Evolutionary conservation across 2,888 invertebrate species (phyloP).

Genomic region (Yponomeuta plumbellus): DNA sequence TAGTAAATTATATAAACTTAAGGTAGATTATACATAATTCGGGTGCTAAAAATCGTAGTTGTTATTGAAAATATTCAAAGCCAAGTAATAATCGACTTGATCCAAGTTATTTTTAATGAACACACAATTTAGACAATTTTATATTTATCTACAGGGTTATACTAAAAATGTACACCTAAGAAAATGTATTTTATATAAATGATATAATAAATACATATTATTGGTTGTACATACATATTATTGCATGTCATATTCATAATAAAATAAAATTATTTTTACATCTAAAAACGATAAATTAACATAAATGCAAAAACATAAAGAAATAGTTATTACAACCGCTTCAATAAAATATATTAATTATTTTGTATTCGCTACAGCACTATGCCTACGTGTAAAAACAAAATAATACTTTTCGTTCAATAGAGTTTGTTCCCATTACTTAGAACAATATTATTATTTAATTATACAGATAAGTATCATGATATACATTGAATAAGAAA

Average conservation of each 20-base stretch:
- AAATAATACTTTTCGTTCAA: slow-evolving; percentile 23
- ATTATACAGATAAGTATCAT: neutral
- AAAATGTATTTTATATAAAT: slow-evolving; percentile 20
- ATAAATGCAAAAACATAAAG: slow-evolving; percentile 14
- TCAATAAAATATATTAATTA: slow-evolving; percentile 20
- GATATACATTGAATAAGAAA: neutral
- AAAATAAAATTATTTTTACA: neutral
- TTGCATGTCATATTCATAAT: slow-evolving; percentile 6
- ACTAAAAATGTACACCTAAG: slow-evolving; percentile 18
- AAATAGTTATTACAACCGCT: slow-evolving; percentile 8
- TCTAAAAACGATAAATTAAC: slow-evolving; percentile 8
- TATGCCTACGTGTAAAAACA: slow-evolving; percentile 19
- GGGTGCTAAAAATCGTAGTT: neutral
- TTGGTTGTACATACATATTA: slow-evolving; percentile 23
- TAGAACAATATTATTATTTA: neutral
- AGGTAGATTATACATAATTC: neutral
- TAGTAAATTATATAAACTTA: neutral
- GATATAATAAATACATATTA: slow-evolving; percentile 21
- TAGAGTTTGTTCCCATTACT: slow-evolving; percentile 20
- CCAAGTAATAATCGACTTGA: neutral
- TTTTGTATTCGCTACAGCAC: slow-evolving; percentile 15
- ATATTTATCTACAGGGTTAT: slow-evolving; percentile 10
- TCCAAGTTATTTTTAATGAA: slow-evolving; percentile 8
- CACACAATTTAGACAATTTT: slow-evolving; percentile 19
- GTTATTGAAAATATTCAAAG: neutral